Conservation (phyloP, 2,113 vertebrate genomes). For the Crotalus helleri region DNA sequence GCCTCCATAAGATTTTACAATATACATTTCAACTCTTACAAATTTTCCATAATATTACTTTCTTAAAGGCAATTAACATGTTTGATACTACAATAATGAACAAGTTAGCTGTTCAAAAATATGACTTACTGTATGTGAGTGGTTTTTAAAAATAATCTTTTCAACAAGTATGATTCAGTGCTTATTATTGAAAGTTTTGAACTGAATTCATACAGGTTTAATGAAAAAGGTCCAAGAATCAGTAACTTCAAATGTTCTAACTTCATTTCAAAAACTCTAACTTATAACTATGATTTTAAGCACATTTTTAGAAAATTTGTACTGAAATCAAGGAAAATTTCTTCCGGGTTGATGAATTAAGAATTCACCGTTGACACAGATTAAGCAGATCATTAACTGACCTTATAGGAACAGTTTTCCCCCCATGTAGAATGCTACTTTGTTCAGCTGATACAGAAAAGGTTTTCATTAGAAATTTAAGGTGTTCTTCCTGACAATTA, state of each 20-base stretch:
- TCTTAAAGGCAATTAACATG: neutral
- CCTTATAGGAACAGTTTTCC: neutral
- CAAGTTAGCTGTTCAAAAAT: neutral
- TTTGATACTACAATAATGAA: neutral
- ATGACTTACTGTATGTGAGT: neutral
- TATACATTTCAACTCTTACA: conserved; percentile 18
- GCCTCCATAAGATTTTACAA: neutral
- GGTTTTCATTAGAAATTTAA: conserved; percentile 24
- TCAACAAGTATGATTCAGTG: neutral
- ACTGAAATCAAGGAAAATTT: neutral
- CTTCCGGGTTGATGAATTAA: neutral
- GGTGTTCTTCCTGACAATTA: conserved; percentile 33
- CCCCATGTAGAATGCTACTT: neutral
- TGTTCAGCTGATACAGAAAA: conserved; percentile 5
- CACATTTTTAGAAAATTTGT: neutral
- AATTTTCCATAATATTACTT: conserved; percentile 19
- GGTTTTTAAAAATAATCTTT: conserved; percentile 4
- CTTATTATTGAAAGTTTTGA: neutral
- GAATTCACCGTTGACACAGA: neutral
- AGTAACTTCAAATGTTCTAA: neutral
- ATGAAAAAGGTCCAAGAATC: neutral
- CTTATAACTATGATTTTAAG: neutral
- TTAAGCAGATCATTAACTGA: neutral
- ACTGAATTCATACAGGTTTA: neutral
- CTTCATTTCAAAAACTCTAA: neutral